These are phyloP conservation scores for Sebastes glaucus DNA, from an alignment of 2,797 vertebrate species.

Conservation along the genomic window DNA sequence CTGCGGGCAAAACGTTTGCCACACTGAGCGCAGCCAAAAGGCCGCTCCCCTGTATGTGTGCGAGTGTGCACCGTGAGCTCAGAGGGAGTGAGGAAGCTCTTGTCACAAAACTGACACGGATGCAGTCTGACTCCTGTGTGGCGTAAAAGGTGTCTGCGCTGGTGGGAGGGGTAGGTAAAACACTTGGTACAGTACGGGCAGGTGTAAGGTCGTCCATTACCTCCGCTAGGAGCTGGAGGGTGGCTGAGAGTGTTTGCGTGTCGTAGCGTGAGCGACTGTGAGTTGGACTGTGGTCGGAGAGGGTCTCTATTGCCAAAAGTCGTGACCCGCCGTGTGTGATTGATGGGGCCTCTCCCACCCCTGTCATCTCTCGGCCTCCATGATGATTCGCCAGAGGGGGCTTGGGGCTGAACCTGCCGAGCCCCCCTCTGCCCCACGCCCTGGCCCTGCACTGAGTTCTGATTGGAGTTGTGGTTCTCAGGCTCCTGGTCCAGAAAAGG, in stretches of 20 bases:
- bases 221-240: constrained; percentile 48
- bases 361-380: constrained; percentile 69
- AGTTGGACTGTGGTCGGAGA: constrained; percentile 67
- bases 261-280: constrained; percentile 55
- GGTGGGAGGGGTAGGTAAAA: constrained; percentile 81
- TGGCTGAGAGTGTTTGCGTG: constrained; percentile 59
- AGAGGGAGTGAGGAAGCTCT: constrained; percentile 81
- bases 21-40: constrained; percentile 79
- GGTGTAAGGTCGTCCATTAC: constrained; percentile 74
- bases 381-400: constrained; percentile 30
- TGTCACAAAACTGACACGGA: constrained; percentile 80
- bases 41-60: constrained; percentile 80
- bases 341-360: constrained; percentile 40
- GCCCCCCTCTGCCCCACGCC: constrained; percentile 24
- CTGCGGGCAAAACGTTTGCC: constrained; percentile 81
- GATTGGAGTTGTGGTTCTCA: constrained; percentile 68
- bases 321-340: constrained; percentile 47
- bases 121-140: constrained; percentile 81
- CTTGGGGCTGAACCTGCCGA: constrained; percentile 47
- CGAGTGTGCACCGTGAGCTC: constrained; percentile 82
- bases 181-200: constrained; percentile 80
- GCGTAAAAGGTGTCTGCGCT: constrained; percentile 79
- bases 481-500: constrained; percentile 72
- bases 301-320: constrained; percentile 65
- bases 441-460: constrained; percentile 47